Evolutionary conservation across 92 coral and sea anemone genomes (phyloP).

Genomic region (Diadumene lineata): DNA sequence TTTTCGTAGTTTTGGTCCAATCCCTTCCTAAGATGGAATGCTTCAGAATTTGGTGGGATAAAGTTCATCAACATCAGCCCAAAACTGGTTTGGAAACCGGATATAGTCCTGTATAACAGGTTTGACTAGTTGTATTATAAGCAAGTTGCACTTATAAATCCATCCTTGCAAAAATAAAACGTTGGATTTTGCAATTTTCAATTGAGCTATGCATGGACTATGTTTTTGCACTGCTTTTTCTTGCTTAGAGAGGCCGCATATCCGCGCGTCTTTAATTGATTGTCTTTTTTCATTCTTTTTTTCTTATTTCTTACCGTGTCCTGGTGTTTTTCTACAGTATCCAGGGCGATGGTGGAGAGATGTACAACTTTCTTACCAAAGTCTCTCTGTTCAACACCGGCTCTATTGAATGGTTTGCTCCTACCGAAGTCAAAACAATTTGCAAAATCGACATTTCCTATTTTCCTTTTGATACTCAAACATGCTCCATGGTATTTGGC

Average conservation of each 20-base stretch:
- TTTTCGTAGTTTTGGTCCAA: conserved; percentile 80
- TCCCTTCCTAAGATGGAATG: conserved; percentile 76
- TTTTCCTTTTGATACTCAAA: conserved; percentile 92
- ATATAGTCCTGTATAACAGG: conserved; percentile 88
- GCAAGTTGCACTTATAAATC: too few species aligned
- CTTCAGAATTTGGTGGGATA: conserved; percentile 72
- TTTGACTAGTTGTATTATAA: conserved; percentile 8
- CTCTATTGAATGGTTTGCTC: conserved; percentile 85
- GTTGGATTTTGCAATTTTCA: too few species aligned
- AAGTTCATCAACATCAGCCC: conserved; percentile 78
- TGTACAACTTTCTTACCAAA: conserved; percentile 92
- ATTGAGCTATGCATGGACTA: too few species aligned
- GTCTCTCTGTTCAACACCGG: conserved; percentile 73
- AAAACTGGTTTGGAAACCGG: conserved; percentile 86
- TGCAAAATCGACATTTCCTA: conserved; percentile 92
- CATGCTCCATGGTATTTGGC: conserved; percentile 80
- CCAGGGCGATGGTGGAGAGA: conserved; percentile 94
- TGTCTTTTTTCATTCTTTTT: too few species aligned
- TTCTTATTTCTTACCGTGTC: too few species aligned
- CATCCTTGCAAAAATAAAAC: too few species aligned
- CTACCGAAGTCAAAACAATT: conserved; percentile 82
- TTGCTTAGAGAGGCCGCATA: too few species aligned
- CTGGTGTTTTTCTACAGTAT: conserved; percentile 58
- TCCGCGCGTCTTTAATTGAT: too few species aligned
- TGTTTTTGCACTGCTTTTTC: too few species aligned